phyloP scores from a whole-genome alignment of 2,888 invertebrate species.

The Myathropa florea region DNA sequence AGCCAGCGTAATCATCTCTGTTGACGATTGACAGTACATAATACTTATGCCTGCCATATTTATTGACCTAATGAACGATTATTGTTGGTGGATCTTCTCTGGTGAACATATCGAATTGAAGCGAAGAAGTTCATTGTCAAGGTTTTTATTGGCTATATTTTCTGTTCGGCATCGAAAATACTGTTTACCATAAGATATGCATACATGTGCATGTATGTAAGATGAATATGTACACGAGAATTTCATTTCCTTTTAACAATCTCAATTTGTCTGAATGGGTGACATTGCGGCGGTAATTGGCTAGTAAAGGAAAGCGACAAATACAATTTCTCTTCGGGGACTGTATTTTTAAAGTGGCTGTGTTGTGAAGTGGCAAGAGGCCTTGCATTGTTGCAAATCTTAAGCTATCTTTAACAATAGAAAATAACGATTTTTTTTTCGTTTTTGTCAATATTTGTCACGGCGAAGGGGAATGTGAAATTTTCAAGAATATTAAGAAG shows the following conservation, averaged over 20 bases:
- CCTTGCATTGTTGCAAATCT: background rate
- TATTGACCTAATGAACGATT: constrained; percentile 53
- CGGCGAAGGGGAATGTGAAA: background rate
- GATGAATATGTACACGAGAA: constrained; percentile 10
- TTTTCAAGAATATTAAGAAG: background rate
- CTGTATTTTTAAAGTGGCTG: background rate
- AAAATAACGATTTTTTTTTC: background rate
- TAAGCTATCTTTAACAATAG: background rate
- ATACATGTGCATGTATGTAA: background rate
- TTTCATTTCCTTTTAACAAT: constrained; percentile 5
- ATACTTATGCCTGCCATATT: background rate
- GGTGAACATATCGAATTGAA: constrained; percentile 32
- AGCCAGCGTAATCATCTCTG: background rate
- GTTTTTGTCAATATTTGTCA: background rate
- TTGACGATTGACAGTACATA: constrained; percentile 23
- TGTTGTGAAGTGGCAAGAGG: too few species aligned
- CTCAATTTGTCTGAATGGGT: constrained; percentile 24
- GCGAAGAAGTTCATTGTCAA: constrained; percentile 65
- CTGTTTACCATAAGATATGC: constrained; percentile 2
- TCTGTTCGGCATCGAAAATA: constrained; percentile 17
- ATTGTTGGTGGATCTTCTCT: constrained; percentile 63
- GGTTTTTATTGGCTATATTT: constrained; percentile 39
- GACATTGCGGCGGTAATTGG: constrained; percentile 43
- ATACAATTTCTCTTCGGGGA: constrained; percentile 24
- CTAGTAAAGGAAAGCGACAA: constrained; percentile 26